Evolutionary conservation across 1,140 invertebrate genomes (phyloP), one percentile per base, ranked within the genome.

Genomic region (Aphis craccivora): DNA sequence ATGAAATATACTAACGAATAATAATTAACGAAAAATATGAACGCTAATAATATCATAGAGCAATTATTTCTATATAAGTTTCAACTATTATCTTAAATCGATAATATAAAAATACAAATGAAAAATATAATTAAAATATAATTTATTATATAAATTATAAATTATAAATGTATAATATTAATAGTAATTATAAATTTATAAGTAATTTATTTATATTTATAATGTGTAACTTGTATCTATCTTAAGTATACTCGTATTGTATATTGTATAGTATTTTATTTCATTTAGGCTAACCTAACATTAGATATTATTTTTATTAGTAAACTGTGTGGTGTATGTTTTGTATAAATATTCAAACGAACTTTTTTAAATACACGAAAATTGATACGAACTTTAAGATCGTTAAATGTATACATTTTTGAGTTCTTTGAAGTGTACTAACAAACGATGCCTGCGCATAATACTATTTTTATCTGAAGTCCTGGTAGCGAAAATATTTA

Each of bases 341-440:
- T 53, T 88, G 2, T 51, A 88, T 23, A 51, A 87, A 51, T 88
- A 88, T 35, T 37, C 87, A 35, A 35, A 53, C n/a, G 2, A 35
- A 88, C 3, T 35, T 35, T 35, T 40, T 51, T 8, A 88, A 88
- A 88, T 51, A 88, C 9, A 88, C n/a, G 23, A 88, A 88, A 51
- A 88, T 88, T 88, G 48, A 48, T 23, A 88, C 35, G 48, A 51
- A 48, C 48, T 88, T 88, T 53, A 88, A 88, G 51, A 35, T 45
- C 35, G 30, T 84, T 43, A 84, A 84, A 83, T 48, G 8, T n/a
- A 48, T 48, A 87, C 86, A 87, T 35, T 35, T 35, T 51, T 35
- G 25, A 51, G 45, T 9, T 88, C 86, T 48, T 48, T 48, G 45
- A 87, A 87, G n/a, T 23, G 45, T 88, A 86, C 40, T 23, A 30